Conservation (phyloP, 2,113 vertebrate genomes). For the Pygoscelis adeliae region DNA sequence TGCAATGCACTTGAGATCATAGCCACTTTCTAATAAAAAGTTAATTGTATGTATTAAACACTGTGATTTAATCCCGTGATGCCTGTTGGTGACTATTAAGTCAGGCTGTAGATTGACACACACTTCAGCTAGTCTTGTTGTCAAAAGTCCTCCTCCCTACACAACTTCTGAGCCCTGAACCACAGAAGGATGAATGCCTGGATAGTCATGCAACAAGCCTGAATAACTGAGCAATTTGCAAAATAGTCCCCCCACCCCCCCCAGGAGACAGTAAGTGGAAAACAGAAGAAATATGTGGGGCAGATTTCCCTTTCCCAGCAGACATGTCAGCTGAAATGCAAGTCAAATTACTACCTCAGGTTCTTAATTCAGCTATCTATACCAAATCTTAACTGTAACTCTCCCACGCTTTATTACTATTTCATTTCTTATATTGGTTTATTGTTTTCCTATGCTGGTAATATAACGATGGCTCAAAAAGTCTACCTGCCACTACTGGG, state of each 20-base stretch:
- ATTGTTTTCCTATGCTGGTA: neutral
- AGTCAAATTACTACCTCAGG: neutral
- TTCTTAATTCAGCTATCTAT: neutral
- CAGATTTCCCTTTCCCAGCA: neutral
- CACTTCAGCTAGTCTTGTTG: neutral
- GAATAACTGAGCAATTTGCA: neutral
- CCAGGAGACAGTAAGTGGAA: neutral
- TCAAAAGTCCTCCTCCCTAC: neutral
- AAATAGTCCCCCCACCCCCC: neutral
- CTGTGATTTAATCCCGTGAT: neutral
- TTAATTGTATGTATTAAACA: neutral
- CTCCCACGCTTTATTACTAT: neutral
- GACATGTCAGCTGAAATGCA: neutral
- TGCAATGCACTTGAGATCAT: neutral
- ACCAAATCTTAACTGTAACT: neutral
- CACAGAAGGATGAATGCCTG: neutral
- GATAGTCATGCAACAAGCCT: neutral
- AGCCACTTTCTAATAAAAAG: neutral
- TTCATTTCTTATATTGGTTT: neutral
- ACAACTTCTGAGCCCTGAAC: neutral
- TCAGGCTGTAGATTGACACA: neutral
- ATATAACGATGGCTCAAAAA: neutral
- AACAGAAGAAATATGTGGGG: neutral
- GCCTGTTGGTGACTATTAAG: neutral
- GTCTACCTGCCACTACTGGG: neutral